Evolutionary conservation across 2,888 invertebrate genomes (phyloP).

Genomic region (Brachylomia viminalis): DNA sequence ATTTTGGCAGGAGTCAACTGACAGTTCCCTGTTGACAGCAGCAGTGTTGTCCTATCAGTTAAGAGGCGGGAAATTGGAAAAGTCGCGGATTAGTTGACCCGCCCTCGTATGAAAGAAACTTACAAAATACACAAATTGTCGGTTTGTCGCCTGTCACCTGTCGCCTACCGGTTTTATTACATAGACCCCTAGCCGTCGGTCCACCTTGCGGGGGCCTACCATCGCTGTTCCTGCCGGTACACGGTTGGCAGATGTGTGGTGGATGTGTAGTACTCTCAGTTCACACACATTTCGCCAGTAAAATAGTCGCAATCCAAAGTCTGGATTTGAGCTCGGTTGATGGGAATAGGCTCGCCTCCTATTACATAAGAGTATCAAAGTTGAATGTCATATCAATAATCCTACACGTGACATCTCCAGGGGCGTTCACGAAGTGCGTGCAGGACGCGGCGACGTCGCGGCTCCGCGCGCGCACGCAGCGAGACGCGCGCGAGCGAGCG

Average conservation of each 20-base stretch:
- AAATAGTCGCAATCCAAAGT: not conserved
- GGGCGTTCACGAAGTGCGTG: conserved; percentile 81
- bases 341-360: not conserved
- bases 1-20: too few species aligned
- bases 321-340: not conserved
- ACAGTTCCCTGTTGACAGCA: too few species aligned
- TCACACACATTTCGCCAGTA: not conserved
- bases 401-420: conserved; percentile 60
- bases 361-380: not conserved
- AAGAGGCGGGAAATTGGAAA: too few species aligned
- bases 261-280: not conserved
- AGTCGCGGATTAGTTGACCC: too few species aligned
- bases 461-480: conserved; percentile 76
- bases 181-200: not conserved
- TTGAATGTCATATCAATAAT: not conserved
- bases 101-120: not conserved
- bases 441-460: conserved; percentile 75
- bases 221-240: not conserved
- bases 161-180: not conserved
- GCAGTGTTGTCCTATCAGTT: too few species aligned
- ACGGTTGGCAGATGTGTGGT: not conserved
- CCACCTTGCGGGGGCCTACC: not conserved
- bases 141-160: not conserved
- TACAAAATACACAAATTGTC: not conserved
- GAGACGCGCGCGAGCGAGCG: conserved; percentile 79